Evolutionary conservation across 2,888 invertebrate genomes (phyloP).

Genomic region (Brachyopa scutellaris): DNA sequence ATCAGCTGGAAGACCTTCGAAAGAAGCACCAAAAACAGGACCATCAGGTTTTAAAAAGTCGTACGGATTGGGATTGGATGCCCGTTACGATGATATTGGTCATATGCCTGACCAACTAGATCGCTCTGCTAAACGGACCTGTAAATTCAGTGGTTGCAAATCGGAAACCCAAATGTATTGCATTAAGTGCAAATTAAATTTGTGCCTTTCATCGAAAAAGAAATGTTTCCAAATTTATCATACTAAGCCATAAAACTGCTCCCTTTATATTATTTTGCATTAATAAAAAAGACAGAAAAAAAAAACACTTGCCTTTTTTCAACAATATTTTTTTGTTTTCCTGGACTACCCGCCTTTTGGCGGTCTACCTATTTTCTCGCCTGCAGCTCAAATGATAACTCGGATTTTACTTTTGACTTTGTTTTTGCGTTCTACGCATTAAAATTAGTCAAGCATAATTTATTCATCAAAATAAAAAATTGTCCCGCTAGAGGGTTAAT

Average conservation of each 20-base stretch:
- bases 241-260: too few species aligned
- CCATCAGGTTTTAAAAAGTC: conserved; percentile 12
- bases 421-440: not conserved
- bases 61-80: conserved; percentile 10
- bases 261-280: too few species aligned
- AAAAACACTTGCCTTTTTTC: conserved; percentile 3
- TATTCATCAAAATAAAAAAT: not conserved
- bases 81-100: conserved; percentile 14
- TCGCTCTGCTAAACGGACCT: conserved; percentile 12
- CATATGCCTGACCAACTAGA: conserved; percentile 28
- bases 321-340: not conserved
- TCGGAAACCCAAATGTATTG: conserved; percentile 35
- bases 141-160: conserved; percentile 33
- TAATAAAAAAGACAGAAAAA: conserved; percentile 1
- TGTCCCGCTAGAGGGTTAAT: conserved; percentile 7
- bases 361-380: conserved; percentile 1
- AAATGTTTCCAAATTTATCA: conserved; percentile 32
- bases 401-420: not conserved
- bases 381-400: not conserved
- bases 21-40: conserved; percentile 13
- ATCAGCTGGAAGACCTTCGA: not conserved
- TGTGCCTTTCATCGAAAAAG: conserved; percentile 34
- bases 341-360: conserved; percentile 3
- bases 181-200: conserved; percentile 28
- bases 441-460: not conserved